phyloP scores from a whole-genome alignment of 2,797 vertebrate species.

The Numenius phaeopus region DNA sequence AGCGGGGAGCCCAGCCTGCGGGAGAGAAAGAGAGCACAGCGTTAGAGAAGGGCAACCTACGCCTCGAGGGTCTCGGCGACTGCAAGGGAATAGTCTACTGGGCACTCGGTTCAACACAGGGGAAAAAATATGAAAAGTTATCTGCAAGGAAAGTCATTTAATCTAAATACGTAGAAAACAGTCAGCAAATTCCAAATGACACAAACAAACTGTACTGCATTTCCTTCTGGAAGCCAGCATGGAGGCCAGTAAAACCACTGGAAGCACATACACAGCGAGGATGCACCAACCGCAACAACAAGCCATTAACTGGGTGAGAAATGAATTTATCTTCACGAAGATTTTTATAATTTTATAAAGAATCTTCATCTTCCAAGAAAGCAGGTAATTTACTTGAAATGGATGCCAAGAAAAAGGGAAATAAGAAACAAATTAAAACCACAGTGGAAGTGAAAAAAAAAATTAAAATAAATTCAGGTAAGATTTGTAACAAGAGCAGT shows the following conservation, averaged over 20 bases:
- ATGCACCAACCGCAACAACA: not conserved
- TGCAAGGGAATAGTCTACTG: fast-evolving
- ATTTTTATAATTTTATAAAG: not conserved
- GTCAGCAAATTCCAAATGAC: not conserved
- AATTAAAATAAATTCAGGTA: not conserved
- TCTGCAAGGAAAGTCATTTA: not conserved
- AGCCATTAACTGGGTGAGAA: too few relatives aligned
- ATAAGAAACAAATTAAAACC: not conserved
- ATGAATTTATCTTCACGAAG: not conserved
- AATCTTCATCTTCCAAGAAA: not conserved
- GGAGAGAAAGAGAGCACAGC: not conserved
- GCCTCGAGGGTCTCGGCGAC: fast-evolving
- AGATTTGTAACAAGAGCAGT: not conserved
- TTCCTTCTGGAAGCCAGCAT: not conserved
- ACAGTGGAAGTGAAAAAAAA: not conserved
- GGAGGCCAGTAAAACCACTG: not conserved
- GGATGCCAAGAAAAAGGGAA: not conserved
- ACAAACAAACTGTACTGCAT: not conserved
- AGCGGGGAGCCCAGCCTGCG: conserved; percentile 73
- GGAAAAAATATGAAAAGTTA: not conserved
- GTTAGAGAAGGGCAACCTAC: not conserved
- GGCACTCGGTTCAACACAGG: not conserved
- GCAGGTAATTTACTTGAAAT: not conserved
- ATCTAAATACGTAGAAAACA: not conserved
- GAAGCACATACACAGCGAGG: not conserved